Evolutionary conservation across 2,797 vertebrate genomes (phyloP), one percentile per base, ranked within the genome.

Genomic region (Alfaro cultratus): DNA sequence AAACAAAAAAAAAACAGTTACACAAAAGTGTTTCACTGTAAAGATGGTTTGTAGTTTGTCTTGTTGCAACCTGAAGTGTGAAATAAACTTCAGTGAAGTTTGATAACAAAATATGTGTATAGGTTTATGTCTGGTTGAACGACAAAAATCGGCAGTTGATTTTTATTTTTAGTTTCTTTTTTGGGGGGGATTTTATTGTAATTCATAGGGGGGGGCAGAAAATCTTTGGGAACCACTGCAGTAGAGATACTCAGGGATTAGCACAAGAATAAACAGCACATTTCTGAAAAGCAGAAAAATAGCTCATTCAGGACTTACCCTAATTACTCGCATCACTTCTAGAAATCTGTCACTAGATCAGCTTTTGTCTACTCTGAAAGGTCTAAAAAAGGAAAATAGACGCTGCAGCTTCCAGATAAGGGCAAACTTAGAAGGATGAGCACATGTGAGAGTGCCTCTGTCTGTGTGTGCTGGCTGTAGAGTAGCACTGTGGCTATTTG

Each of bases 401-500:
- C 43, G 43, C 81, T 89, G 84, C 23, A 84, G 86, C 39, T 88
- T 47, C 73, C 70, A 79, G 75, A 90, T 85, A 86, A 85, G 83
- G 87, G 64, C 76, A 83, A 84, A 83, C 70, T 73, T 64, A 73
- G 68, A 90, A 80, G 73, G 80, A 86, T 81, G 83, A 84, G 80
- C 84, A 73, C 13, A 39, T 47, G 77, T 75, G 75, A 71, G 77
- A 76, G 78, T 80, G 84, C 75, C 43, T 29, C 68, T 74, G 78
- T 79, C 81, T 76, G 85, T 73, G 70, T 45, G 62, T 21, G 57
- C 26, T 80, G 74, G 78, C 87, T 87, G 78, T 84, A 82, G 85
- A 89, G 91, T 82, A 84, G 89, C 88, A 89, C 88, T 85, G 74
- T 81, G 84, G 76, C 86, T 87, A 91, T 91, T 92, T 93, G 88